phyloP scores from a whole-genome alignment of 2,797 vertebrate species.

The Peromyscus aztecus region DNA sequence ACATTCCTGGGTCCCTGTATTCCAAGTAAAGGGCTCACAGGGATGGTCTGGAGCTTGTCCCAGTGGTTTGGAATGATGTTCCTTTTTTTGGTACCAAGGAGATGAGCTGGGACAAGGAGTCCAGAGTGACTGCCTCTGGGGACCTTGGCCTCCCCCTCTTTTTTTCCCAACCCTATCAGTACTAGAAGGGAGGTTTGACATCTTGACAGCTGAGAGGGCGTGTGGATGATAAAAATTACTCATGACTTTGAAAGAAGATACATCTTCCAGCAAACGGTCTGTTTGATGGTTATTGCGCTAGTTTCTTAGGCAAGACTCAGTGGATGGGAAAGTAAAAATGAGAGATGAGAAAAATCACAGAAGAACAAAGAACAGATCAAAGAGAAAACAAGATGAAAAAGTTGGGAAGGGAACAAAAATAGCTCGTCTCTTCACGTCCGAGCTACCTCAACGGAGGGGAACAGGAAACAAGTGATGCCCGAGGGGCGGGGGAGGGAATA shows the following conservation, averaged over 20 bases:
- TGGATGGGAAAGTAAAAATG: slow-evolving; percentile 72
- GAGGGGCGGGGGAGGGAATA: background rate
- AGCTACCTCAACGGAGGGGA: background rate
- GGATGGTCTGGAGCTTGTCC: background rate
- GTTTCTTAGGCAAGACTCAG: slow-evolving; percentile 70
- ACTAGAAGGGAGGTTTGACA: background rate
- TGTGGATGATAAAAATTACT: background rate
- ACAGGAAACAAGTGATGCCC: background rate
- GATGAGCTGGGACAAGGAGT: background rate
- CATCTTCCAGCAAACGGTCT: background rate
- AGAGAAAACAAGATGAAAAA: slow-evolving; percentile 72
- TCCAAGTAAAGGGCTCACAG: background rate
- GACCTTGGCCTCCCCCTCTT: background rate
- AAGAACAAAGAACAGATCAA: slow-evolving; percentile 48
- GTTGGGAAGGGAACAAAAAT: background rate
- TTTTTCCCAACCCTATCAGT: background rate
- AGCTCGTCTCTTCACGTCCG: background rate
- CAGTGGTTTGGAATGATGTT: background rate
- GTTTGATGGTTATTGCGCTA: background rate
- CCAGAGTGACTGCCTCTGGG: too few species aligned
- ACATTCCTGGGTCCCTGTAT: background rate
- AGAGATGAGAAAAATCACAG: slow-evolving; percentile 59
- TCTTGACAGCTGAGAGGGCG: background rate
- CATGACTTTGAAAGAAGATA: slow-evolving; percentile 17
- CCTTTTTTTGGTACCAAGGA: background rate